Conservation (phyloP, 2,797 vertebrate genomes). For the Coilia nasus region DNA sequence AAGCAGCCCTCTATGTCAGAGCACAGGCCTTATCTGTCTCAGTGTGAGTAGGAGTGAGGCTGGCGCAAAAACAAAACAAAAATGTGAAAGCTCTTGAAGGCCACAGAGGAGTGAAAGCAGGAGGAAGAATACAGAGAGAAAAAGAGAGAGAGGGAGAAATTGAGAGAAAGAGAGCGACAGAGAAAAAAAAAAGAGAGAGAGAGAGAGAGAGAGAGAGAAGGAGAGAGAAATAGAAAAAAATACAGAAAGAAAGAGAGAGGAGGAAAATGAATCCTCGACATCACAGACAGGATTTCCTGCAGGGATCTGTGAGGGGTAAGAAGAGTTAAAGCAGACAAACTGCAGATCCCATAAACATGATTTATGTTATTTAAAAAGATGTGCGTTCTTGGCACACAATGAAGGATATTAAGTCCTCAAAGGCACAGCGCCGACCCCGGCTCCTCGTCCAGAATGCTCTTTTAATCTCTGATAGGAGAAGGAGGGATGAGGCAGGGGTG, state of each 20-base stretch:
- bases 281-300: constrained; percentile 68
- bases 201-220: background rate
- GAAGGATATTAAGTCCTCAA: constrained; percentile 72
- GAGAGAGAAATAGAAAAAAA: background rate
- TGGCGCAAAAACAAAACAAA: constrained; percentile 18
- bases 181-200: background rate
- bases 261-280: constrained; percentile 51
- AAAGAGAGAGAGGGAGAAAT: background rate
- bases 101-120: background rate
- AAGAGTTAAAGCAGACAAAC: constrained; percentile 70
- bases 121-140: background rate
- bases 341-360: constrained; percentile 75
- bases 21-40: constrained; percentile 20
- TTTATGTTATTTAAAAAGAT: constrained; percentile 79
- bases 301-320: constrained; percentile 64
- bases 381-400: constrained; percentile 70
- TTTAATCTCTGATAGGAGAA: constrained; percentile 74
- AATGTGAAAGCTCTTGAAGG: constrained; percentile 4
- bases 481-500: constrained; percentile 38
- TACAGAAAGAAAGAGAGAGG: constrained; percentile 7
- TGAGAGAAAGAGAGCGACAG: background rate
- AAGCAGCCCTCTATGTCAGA: background rate
- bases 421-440: constrained; percentile 66
- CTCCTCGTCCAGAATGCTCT: constrained; percentile 59
- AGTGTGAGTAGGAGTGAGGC: constrained; percentile 5